Evolutionary conservation across 2,797 vertebrate species (phyloP).

Genomic region (Pantherophis alleghaniensis): DNA sequence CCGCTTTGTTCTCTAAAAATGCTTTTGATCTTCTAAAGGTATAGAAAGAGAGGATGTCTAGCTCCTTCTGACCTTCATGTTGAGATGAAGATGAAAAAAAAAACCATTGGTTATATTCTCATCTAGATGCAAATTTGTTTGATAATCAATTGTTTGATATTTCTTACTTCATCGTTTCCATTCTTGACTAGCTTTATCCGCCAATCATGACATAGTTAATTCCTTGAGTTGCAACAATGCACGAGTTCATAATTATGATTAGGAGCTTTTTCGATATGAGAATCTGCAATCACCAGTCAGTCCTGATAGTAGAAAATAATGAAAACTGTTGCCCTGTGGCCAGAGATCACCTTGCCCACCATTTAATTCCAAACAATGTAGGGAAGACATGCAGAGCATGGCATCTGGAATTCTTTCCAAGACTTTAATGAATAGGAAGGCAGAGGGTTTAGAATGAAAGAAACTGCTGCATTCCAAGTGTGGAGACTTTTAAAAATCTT

Average conservation of each 20-base stretch:
- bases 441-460: neutral
- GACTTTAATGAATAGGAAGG: neutral
- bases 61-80: neutral
- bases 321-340: neutral
- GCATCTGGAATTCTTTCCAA: neutral
- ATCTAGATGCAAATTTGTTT: neutral
- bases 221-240: neutral
- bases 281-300: neutral
- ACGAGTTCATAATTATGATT: neutral
- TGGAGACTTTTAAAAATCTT: neutral
- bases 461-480: neutral
- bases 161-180: neutral
- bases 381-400: neutral
- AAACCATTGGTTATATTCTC: neutral
- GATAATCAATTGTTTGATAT: neutral
- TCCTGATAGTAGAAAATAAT: neutral
- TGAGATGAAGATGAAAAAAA: neutral
- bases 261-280: neutral
- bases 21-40: neutral
- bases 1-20: neutral
- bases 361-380: neutral
- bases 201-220: neutral
- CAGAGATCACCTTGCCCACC: neutral
- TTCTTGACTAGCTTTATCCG: neutral
- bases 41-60: neutral